A percentile compares a stretch with the other conserved stretches of the same genome.
phyloP scores from a whole-genome alignment of 2,797 vertebrate genomes.

The Paramormyrops hopkinsi region DNA sequence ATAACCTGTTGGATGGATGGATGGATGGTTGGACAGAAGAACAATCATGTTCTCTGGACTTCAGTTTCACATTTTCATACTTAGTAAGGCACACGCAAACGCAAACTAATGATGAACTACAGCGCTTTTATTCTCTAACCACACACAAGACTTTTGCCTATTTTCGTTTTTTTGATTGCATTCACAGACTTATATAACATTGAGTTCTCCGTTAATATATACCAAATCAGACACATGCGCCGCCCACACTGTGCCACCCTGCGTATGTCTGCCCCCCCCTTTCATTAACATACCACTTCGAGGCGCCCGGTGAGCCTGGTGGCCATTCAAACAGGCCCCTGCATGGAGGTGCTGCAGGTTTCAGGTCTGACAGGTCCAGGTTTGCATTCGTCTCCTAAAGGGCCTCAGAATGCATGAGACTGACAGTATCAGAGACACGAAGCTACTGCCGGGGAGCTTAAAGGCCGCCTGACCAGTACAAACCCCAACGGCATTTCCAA shows the following conservation, averaged over 20 bases:
- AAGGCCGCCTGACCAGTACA: neutral
- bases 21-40: neutral
- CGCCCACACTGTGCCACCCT: neutral
- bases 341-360: neutral
- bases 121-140: neutral
- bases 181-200: neutral
- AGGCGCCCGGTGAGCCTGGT: neutral
- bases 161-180: neutral
- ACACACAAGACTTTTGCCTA: neutral
- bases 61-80: neutral
- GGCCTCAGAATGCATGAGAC: neutral
- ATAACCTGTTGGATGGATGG: neutral
- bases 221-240: neutral
- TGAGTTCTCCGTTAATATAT: neutral
- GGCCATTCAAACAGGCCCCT: neutral
- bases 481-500: neutral
- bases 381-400: neutral
- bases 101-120: neutral
- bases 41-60: neutral
- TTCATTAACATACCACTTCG: slow-evolving; percentile 39
- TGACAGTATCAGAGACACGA: neutral
- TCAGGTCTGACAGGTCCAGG: neutral
- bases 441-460: neutral
- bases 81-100: neutral
- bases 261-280: neutral